Evolutionary conservation across 2,888 invertebrate genomes (phyloP).

Genomic region (Leptothorax acervorum): DNA sequence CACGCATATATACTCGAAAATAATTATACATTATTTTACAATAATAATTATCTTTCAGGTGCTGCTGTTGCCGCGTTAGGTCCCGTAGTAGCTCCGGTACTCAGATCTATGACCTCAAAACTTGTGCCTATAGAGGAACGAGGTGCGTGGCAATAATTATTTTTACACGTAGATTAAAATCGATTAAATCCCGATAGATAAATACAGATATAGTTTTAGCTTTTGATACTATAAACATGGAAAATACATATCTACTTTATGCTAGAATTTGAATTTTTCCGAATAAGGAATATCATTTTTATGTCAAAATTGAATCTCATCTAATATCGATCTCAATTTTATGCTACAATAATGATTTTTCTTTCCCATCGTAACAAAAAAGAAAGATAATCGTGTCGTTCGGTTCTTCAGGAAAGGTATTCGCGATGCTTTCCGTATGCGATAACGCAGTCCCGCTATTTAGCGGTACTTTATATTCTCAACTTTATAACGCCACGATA

Average conservation of each 20-base stretch:
- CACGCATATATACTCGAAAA: neutral
- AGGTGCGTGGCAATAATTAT: slow-evolving; percentile 85
- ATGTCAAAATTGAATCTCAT: neutral
- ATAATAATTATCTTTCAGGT: slow-evolving; percentile 84
- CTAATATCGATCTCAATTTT: neutral
- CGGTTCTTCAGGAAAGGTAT: slow-evolving; percentile 89
- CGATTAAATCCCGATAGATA: neutral
- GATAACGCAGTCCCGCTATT: slow-evolving; percentile 93
- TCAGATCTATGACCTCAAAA: slow-evolving; percentile 94
- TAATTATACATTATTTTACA: neutral
- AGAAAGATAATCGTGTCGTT: neutral
- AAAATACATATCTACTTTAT: neutral
- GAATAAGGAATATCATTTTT: neutral
- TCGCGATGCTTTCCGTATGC: slow-evolving; percentile 92
- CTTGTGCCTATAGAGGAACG: slow-evolving; percentile 90
- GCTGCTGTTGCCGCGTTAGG: slow-evolving; percentile 92
- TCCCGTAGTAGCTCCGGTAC: slow-evolving; percentile 92
- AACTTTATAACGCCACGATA: slow-evolving; percentile 90
- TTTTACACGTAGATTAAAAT: neutral
- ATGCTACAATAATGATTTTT: neutral
- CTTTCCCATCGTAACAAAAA: neutral
- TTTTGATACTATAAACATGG: neutral
- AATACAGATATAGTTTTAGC: neutral
- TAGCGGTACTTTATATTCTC: slow-evolving; percentile 91
- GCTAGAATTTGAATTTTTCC: neutral